phyloP scores from a whole-genome alignment of 2,113 vertebrate genomes.

The Epinephelus lanceolatus region DNA sequence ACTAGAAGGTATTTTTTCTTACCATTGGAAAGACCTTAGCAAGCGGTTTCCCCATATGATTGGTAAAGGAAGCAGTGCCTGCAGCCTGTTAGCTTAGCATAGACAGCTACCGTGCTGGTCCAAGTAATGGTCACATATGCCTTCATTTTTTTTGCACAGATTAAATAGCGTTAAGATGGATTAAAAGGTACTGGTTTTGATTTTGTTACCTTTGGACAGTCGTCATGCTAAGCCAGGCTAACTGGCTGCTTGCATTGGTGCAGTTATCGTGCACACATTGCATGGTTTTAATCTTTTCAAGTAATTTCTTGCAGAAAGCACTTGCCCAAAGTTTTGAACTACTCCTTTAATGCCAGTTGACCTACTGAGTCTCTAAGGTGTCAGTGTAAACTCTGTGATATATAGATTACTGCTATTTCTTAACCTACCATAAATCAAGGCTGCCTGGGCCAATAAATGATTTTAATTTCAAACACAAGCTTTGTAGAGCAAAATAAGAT shows the following conservation, averaged over 20 bases:
- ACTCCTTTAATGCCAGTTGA: background rate
- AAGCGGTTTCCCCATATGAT: too few relatives aligned
- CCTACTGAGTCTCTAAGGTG: background rate
- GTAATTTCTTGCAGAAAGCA: background rate
- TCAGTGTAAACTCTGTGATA: background rate
- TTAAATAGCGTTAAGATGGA: too few relatives aligned
- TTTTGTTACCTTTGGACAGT: too few relatives aligned
- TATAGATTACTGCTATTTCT: background rate
- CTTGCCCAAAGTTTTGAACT: background rate
- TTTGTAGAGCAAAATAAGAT: constrained; percentile 17
- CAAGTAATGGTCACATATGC: too few relatives aligned
- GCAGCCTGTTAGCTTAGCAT: too few relatives aligned
- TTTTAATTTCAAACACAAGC: constrained; percentile 12
- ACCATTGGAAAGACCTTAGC: too few relatives aligned
- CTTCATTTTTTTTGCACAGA: too few relatives aligned
- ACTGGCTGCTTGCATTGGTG: too few relatives aligned
- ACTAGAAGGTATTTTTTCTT: too few relatives aligned
- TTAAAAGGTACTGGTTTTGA: too few relatives aligned
- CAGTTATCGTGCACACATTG: background rate
- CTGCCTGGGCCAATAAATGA: background rate
- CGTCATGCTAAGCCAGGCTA: background rate
- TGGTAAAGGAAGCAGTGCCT: too few relatives aligned
- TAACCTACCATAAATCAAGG: background rate
- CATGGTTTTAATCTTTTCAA: background rate
- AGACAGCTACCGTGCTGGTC: too few relatives aligned